Percentiles rank a stretch among this genome's conserved stretches.
Evolutionary conservation across 2,888 invertebrate genomes (phyloP).

Genomic region (Isotomurus palustris): DNA sequence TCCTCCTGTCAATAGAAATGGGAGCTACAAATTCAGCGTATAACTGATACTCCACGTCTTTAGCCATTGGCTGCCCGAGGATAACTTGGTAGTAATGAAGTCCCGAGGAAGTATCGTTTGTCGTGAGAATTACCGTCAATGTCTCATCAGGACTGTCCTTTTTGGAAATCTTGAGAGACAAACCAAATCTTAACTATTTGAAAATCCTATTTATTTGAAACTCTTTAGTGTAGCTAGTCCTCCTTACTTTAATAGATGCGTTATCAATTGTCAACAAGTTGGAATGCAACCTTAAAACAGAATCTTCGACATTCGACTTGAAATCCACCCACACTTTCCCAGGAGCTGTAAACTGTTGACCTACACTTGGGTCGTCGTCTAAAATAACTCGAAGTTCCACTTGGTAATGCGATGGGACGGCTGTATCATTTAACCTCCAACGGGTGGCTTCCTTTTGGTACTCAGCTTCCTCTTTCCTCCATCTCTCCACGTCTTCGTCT

Average conservation of each 20-base stretch:
- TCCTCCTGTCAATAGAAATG: neutral
- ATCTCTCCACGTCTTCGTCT: no score
- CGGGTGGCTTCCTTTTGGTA: no score
- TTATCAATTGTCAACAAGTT: neutral
- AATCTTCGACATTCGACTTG: neutral
- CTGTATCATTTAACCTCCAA: neutral
- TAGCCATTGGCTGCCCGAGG: neutral
- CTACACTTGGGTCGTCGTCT: neutral
- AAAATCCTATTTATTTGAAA: neutral
- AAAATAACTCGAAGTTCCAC: slow-evolving; percentile 4
- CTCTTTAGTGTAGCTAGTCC: no score
- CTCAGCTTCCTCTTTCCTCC: no score
- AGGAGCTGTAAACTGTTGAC: slow-evolving; percentile 2
- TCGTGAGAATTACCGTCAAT: neutral
- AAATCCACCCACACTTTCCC: neutral
- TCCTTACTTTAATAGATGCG: neutral
- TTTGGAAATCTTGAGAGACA: neutral
- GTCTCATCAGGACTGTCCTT: neutral
- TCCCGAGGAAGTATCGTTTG: neutral
- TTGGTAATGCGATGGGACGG: slow-evolving; percentile 2
- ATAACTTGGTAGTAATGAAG: neutral
- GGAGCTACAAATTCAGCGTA: slow-evolving; percentile 9
- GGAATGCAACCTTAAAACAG: neutral
- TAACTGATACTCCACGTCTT: neutral
- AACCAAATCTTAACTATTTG: neutral